phyloP scores from a whole-genome alignment of 1,140 invertebrate species.

The Macrotrachela quadricornifera region DNA sequence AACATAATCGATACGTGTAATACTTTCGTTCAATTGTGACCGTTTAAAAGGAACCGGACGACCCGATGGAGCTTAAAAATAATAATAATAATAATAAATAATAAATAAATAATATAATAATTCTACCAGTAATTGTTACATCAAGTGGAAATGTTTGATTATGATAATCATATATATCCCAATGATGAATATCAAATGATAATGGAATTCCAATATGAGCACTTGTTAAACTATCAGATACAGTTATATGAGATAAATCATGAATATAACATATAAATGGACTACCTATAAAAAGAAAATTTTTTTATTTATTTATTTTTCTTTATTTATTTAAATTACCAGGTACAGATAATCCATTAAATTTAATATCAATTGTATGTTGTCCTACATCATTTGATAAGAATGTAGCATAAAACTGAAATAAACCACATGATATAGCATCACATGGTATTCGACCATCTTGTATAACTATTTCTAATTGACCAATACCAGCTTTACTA shows the following conservation, averaged over 20 bases:
- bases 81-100: too few species aligned
- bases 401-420: conserved; percentile 21
- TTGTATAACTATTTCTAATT: conserved; percentile 89
- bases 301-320: background rate
- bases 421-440: conserved; percentile 9
- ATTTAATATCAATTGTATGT: conserved; percentile 65
- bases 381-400: conserved; percentile 16
- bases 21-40: too few species aligned
- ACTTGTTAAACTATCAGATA: too few species aligned
- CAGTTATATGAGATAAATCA: conserved; percentile 9
- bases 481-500: conserved; percentile 78
- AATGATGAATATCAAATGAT: too few species aligned
- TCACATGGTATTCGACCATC: conserved; percentile 61
- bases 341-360: conserved; percentile 48
- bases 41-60: too few species aligned
- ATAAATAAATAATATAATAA: too few species aligned
- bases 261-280: conserved; percentile 14
- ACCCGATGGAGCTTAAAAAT: too few species aligned
- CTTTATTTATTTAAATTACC: conserved; percentile 8
- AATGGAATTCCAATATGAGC: too few species aligned
- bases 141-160: too few species aligned
- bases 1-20: too few species aligned
- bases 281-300: conserved; percentile 11
- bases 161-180: too few species aligned
- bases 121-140: too few species aligned